These are phyloP conservation scores for Plectropomus leopardus DNA, from an alignment of 2,113 vertebrate species.

Conservation along the genomic window DNA sequence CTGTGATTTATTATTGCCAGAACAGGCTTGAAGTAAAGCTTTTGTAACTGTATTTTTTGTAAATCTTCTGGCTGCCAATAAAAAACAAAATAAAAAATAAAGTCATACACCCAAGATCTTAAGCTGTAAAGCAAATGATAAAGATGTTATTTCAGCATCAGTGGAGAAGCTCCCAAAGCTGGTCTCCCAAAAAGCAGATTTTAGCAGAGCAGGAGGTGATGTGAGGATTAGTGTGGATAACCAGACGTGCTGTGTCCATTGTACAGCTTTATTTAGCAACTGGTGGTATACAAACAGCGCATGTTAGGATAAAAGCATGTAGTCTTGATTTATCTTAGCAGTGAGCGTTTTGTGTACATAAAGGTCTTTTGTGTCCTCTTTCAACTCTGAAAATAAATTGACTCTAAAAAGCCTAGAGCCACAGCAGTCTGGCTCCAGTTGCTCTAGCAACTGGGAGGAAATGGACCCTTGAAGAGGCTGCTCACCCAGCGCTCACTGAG, in stretches of 20 bases:
- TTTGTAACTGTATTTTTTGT: too few species aligned
- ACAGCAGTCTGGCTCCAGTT: slow-evolving; percentile 71
- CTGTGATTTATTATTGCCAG: too few species aligned
- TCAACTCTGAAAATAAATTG: slow-evolving; percentile 56
- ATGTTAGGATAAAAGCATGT: not conserved
- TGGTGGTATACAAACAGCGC: not conserved
- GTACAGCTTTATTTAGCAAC: slow-evolving; percentile 1
- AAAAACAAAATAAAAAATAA: too few species aligned
- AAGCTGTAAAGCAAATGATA: not conserved
- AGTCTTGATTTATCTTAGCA: not conserved
- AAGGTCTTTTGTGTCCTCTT: slow-evolving; percentile 41
- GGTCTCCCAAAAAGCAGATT: slow-evolving; percentile 9
- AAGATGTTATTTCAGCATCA: slow-evolving; percentile 13
- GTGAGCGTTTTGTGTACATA: not conserved
- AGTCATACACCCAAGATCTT: not conserved
- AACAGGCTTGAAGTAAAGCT: too few species aligned
- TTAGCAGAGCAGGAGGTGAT: slow-evolving; percentile 7
- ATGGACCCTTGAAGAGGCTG: slow-evolving; percentile 51
- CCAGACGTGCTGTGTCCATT: not conserved
- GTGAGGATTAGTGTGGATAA: slow-evolving; percentile 13
- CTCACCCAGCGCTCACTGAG: slow-evolving; percentile 55
- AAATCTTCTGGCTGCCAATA: too few species aligned
- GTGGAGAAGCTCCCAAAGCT: slow-evolving; percentile 1
- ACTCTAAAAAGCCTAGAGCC: slow-evolving; percentile 63
- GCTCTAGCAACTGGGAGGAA: slow-evolving; percentile 75